Evolutionary conservation across 2,113 vertebrate species (phyloP), one percentile per base, ranked within the genome.

Genomic region (Ailurus styani): DNA sequence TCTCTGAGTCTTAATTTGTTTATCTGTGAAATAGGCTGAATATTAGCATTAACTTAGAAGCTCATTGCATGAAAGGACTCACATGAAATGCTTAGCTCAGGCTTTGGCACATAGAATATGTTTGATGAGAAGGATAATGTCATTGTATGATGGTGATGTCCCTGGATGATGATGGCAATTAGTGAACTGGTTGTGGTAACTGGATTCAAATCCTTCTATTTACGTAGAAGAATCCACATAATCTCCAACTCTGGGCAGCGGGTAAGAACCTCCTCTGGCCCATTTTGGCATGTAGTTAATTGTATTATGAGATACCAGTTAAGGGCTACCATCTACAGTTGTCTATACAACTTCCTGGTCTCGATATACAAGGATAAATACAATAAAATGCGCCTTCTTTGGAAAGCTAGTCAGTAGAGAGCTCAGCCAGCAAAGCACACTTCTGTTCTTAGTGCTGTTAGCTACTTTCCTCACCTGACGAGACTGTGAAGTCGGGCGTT

Each of bases 231-330:
- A 85, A 57, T 17, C 42, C 15, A 90, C 52, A 17, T 8, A 7
- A 40, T 31, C 62, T 90, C 29, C 11, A 54, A 5, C 11, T 60
- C 34, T 3, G 27, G 45, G 40, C 20, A 40, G 2, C 25, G 37
- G 20, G 18, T 57, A 8, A 70, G n/a, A 47, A 52, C 3, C 37
- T 70, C 79, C 79, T 57, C 29, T 45, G 45, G 37, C 12, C 60
- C 45, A 6, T 13, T 23, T 7, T 42, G 18, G 29, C 13, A 12
- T 0, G 13, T 1, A 5, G 6, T 15, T 66, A 68, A 29, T 50
- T 52, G 7, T 52, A 57, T 50, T 77, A 37, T 8, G 0, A 45
- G 31, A n/a, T 60, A 6, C 31, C 42, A 40, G 29, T 50, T 27
- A 90, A 60, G 29, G 40, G n/a, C 34, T 55, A 15, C 5, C n/a